phyloP scores from a whole-genome alignment of 2,888 invertebrate species.

The Cheilosia vernalis region DNA sequence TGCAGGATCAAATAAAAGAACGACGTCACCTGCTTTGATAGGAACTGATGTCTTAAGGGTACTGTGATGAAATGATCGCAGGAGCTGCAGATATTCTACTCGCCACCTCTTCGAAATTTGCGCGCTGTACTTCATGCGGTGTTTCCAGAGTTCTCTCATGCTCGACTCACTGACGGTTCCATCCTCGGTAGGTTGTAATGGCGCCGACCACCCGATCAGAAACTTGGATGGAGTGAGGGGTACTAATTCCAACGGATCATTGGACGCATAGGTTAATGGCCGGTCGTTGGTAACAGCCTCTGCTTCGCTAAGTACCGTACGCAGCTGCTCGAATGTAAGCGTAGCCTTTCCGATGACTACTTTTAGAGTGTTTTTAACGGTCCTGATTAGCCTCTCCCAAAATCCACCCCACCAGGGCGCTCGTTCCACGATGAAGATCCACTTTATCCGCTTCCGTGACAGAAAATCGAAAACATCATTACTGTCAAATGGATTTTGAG shows the following conservation, averaged over 20 bases:
- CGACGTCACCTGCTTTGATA: slow-evolving; percentile 43
- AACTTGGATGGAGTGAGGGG: slow-evolving; percentile 42
- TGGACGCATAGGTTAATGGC: slow-evolving; percentile 27
- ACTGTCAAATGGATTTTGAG: neutral
- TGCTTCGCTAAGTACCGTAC: slow-evolving; percentile 27
- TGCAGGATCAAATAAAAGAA: slow-evolving; percentile 44
- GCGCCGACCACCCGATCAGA: slow-evolving; percentile 1
- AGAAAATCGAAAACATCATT: neutral
- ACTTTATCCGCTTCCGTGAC: too few species aligned
- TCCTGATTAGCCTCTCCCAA: slow-evolving; percentile 64
- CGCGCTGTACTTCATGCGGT: slow-evolving; percentile 29
- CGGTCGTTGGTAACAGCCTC: slow-evolving; percentile 25
- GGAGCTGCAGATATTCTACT: slow-evolving; percentile 18
- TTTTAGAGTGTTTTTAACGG: slow-evolving; percentile 57
- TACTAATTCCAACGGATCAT: slow-evolving; percentile 28
- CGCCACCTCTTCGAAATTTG: slow-evolving; percentile 24
- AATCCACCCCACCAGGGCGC: slow-evolving; percentile 63
- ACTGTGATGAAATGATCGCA: slow-evolving; percentile 18
- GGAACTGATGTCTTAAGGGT: neutral
- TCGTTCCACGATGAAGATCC: too few species aligned
- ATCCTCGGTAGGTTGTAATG: neutral
- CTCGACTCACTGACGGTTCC: neutral
- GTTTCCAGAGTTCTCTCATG: slow-evolving; percentile 39
- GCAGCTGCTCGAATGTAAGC: slow-evolving; percentile 28
- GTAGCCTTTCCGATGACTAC: slow-evolving; percentile 48